Evolutionary conservation across 2,797 vertebrate genomes (phyloP), one percentile per base, ranked within the genome.

Genomic region (Pteropus rufus): DNA sequence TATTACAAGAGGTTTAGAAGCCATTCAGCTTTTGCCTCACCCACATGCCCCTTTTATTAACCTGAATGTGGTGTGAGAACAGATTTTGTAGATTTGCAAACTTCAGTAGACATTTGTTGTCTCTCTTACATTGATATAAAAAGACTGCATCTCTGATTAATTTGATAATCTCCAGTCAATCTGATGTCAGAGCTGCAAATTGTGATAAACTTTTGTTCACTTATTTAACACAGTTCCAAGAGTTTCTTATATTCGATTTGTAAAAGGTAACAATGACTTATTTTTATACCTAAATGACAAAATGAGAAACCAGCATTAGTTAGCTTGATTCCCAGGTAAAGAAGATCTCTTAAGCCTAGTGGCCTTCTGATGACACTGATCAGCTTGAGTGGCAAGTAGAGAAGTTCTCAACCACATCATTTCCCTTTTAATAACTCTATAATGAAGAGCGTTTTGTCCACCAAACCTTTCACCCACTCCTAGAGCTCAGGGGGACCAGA

Each of bases 31-130:
- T 84, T 80, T 44, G 26, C 3, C 41, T 91, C 60, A 76, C 21
- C 10, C 41, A 26, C 94, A 10, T 36, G 49, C 58, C 87, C 70
- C 12, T 54, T 7, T 0, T 0, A 93, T 77, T 96, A 88, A 77
- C 29, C 85, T 91, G 26, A 94, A 94, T 93, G 64, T 67, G 72
- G 85, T 79, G 26, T 93, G 93, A 98, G 93, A 96, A 96, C 62
- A 11, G n/a, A 89, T 95, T 97, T 91, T 69, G 75, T 75, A 96
- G 81, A 18, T 92, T 82, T 90, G 12, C 94, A 62, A 97, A 39
- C 65, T 93, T 96, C 94, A 80, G 1, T 24, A 36, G 26, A 65
- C 36, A 18, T 81, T 73, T 81, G 2, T 81, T 88, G 1, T 77
- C 31, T 62, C 34, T 89, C 39, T 82, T 72, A 44, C 1, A 31